Percentiles rank a stretch among this genome's conserved stretches.
Conservation (phyloP, 2,888 invertebrate species). For the Hecatera dysodea region DNA sequence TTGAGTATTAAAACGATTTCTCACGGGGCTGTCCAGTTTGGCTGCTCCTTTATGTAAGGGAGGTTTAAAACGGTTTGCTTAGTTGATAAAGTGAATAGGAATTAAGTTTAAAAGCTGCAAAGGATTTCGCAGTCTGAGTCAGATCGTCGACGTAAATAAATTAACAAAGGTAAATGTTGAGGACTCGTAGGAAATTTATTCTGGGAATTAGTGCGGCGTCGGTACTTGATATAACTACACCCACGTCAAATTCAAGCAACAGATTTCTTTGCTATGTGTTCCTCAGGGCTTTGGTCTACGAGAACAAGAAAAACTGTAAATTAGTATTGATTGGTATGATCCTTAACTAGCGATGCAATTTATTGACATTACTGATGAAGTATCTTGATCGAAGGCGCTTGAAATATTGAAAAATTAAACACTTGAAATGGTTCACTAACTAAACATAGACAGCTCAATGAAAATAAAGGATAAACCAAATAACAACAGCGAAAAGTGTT, state of each 20-base stretch:
- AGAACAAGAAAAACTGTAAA: neutral
- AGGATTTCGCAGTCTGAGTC: conserved; percentile 66
- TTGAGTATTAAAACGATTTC: conserved; percentile 91
- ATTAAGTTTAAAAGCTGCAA: conserved; percentile 78
- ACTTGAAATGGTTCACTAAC: too few species aligned
- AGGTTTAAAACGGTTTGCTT: conserved; percentile 76
- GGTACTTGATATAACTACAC: neutral
- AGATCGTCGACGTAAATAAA: conserved; percentile 70
- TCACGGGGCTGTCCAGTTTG: conserved; percentile 88
- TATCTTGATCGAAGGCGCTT: too few species aligned
- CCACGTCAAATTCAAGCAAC: conserved; percentile 13
- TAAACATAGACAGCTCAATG: neutral
- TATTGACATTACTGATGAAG: neutral
- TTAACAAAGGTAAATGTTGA: conserved; percentile 68
- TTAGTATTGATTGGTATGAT: neutral
- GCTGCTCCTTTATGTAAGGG: conserved; percentile 79
- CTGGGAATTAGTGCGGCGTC: conserved; percentile 44
- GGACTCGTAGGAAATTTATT: conserved; percentile 66
- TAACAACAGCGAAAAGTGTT: neutral
- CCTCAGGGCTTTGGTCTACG: neutral
- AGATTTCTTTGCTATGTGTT: conserved; percentile 12
- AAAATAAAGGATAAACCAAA: neutral
- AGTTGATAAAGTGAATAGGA: conserved; percentile 83
- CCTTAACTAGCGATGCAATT: neutral
- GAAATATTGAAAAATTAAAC: neutral